Evolutionary conservation across 2,113 vertebrate genomes (phyloP), one percentile per base, ranked within the genome.

Genomic region (Microtus montanus): DNA sequence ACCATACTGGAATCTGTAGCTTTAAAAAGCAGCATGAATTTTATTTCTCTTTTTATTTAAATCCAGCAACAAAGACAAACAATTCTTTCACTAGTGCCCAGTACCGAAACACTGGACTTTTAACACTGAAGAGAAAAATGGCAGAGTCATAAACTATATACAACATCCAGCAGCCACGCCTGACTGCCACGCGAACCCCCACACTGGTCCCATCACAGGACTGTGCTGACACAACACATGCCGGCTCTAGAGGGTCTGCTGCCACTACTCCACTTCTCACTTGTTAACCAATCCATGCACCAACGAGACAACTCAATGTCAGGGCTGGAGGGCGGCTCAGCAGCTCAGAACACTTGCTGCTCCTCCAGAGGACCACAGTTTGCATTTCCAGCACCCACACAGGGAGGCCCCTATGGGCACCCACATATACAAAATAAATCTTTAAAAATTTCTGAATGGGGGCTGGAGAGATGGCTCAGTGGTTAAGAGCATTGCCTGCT

Each of bases 1-100:
- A 99, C 98, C 98, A 99, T 98, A 97, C 99, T 99, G 83, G 99
- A 99, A 96, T 99, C 99, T 96, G 99, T 98, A 93, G 98, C 99
- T 99, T 97, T 63, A 97, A 98, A 97, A 98, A 44, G 90, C 41
- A 98, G 98, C 91, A 84, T 91, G 7, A 86, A 88, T 30, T 44
- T 24, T 63, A 85, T 89, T 85, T 95, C 64, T 97, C 73, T 61
- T 64, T 97, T 66, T 77, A 58, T 80, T 97, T 66, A 33, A 74
- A 15, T n/a, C 47, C 75, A 35, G 95, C 78, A 68, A 54, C 96
- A 66, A 19, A 71, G 92, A 70, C 4, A 82, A 91, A 91, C 47
- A 66, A 44, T 4, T n/a, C 68, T 95, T 93, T 77, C 61, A 88
- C 38, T 75, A 82, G 10, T 61, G 1, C n/a, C 89, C 1, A 87